Evolutionary conservation across 1,140 invertebrate genomes (phyloP).

Genomic region (Steinernema feltiae): DNA sequence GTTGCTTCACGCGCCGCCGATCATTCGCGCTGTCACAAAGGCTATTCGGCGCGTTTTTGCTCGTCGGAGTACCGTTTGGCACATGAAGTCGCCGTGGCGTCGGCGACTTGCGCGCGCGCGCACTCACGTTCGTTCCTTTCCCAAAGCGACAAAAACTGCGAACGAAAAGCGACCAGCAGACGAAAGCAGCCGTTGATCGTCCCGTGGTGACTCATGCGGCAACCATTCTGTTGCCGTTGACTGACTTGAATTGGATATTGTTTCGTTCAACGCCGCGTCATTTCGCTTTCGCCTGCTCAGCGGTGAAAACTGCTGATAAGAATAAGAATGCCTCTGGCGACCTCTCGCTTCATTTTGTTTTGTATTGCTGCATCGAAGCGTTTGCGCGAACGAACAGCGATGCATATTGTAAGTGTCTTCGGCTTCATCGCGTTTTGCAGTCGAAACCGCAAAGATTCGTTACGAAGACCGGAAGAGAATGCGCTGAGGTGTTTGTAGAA

Average conservation of each 20-base stretch:
- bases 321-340: too few species aligned
- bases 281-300: background rate
- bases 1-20: background rate
- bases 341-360: too few species aligned
- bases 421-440: background rate
- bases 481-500: background rate
- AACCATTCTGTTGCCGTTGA: background rate
- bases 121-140: background rate
- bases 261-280: too few species aligned
- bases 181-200: background rate
- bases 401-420: too few species aligned
- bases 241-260: background rate
- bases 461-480: background rate
- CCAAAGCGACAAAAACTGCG: conserved; percentile 8
- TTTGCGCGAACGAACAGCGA: too few species aligned
- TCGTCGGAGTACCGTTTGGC: background rate
- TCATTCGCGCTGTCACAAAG: conserved; percentile 6
- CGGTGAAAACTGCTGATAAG: background rate
- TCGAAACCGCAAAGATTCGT: too few species aligned
- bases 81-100: background rate
- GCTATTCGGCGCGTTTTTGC: conserved; percentile 10
- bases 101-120: background rate
- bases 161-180: background rate
- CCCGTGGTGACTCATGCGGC: background rate
- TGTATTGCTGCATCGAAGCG: too few species aligned